phyloP scores from a whole-genome alignment of 2,113 vertebrate genomes.

The Malurus alboscapulatus region DNA sequence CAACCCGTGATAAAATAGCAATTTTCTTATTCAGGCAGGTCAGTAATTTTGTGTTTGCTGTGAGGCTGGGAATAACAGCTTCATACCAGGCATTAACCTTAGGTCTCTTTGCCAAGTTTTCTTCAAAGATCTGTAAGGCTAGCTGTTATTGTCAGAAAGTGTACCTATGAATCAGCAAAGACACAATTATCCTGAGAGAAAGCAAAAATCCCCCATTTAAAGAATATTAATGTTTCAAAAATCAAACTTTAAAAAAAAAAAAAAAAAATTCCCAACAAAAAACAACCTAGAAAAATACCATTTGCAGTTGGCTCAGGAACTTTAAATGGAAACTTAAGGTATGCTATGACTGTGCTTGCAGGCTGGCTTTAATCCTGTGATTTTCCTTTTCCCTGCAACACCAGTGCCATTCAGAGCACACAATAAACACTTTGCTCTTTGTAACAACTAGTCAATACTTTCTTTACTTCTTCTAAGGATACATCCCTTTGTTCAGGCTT shows the following conservation, averaged over 20 bases:
- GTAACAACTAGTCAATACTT: not conserved
- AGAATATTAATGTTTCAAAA: not conserved
- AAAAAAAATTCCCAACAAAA: not conserved
- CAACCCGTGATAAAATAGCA: not conserved
- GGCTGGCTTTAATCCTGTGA: not conserved
- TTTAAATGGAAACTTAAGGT: not conserved
- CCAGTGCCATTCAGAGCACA: not conserved
- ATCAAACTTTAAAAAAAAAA: not conserved
- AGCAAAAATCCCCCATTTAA: not conserved
- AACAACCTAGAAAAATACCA: not conserved
- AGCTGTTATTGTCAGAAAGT: not conserved
- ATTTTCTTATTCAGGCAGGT: slow-evolving; percentile 6
- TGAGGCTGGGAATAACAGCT: not conserved
- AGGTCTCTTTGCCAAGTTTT: not conserved
- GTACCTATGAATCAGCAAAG: not conserved
- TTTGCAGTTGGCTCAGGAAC: not conserved
- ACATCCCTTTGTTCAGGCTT: slow-evolving; percentile 4
- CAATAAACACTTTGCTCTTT: not conserved
- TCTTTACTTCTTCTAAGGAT: slow-evolving; percentile 15
- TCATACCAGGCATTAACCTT: not conserved
- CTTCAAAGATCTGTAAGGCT: not conserved
- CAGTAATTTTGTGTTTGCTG: not conserved
- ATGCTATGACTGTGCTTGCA: not conserved
- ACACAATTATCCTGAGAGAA: not conserved
- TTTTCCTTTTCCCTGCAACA: not conserved